phyloP scores from a whole-genome alignment of 2,113 vertebrate species.

The Chionis minor region DNA sequence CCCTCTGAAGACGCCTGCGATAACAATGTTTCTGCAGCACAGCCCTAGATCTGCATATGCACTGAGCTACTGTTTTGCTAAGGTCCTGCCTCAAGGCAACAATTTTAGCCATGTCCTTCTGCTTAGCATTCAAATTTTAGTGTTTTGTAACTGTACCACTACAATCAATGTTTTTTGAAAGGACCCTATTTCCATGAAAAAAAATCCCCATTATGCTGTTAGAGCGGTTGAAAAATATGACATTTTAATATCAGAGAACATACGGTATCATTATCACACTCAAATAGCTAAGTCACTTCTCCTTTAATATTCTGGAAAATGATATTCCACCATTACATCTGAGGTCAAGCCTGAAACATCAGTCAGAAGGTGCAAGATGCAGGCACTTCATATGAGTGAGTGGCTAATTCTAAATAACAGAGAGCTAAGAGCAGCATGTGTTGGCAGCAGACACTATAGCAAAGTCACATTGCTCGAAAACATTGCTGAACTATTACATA shows the following conservation, averaged over 20 bases:
- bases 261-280: neutral
- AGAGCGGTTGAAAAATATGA: neutral
- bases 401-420: neutral
- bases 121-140: neutral
- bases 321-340: neutral
- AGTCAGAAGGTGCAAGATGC: neutral
- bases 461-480: neutral
- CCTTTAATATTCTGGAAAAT: neutral
- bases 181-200: neutral
- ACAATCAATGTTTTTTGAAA: neutral
- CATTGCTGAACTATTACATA: neutral
- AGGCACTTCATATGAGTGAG: neutral
- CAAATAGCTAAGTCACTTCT: neutral
- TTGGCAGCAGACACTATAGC: neutral
- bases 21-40: neutral
- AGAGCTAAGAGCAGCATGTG: neutral
- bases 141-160: neutral
- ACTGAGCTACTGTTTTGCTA: neutral
- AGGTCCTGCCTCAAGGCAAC: neutral
- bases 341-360: slow-evolving; percentile 11
- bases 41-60: neutral
- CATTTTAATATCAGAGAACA: slow-evolving; percentile 31
- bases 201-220: neutral
- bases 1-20: neutral
- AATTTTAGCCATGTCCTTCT: neutral